Percentiles rank a stretch among this genome's conserved stretches.
These are phyloP conservation scores for Stenchaetothrips biformis DNA, from an alignment of 2,888 invertebrate species.

Conservation along the genomic window DNA sequence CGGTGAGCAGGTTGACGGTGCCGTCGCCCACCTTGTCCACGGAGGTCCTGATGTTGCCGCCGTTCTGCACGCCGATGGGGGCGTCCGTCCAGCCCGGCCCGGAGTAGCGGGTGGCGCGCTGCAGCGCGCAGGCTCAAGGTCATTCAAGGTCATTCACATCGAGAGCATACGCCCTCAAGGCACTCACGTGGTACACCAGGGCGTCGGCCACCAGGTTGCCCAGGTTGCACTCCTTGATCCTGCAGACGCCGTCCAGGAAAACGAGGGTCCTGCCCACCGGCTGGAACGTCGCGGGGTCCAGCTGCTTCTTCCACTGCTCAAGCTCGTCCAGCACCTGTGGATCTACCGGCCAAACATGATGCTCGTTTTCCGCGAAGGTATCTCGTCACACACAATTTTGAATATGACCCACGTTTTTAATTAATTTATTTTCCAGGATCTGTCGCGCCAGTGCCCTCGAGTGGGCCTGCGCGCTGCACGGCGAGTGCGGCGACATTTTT, in stretches of 20 bases:
- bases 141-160: no score
- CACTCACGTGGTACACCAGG: slow-evolving; percentile 55
- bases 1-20: slow-evolving; percentile 62
- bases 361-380: no score
- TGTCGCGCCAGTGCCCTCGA: no score
- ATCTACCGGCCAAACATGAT: slow-evolving; percentile 48
- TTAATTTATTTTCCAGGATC: neutral
- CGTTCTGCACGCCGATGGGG: slow-evolving; percentile 68
- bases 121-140: no score
- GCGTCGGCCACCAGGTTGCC: slow-evolving; percentile 77
- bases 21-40: slow-evolving; percentile 52
- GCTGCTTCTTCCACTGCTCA: slow-evolving; percentile 55
- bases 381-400: neutral
- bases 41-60: slow-evolving; percentile 70
- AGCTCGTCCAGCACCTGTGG: slow-evolving; percentile 58
- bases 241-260: slow-evolving; percentile 65
- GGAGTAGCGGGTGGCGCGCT: slow-evolving; percentile 29
- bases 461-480: no score
- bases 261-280: slow-evolving; percentile 66
- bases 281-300: slow-evolving; percentile 51
- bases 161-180: no score
- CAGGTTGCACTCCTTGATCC: slow-evolving; percentile 71
- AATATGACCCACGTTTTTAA: neutral
- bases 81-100: slow-evolving; percentile 67
- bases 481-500: no score